Evolutionary conservation across 2,888 invertebrate genomes (phyloP), one percentile per base, ranked within the genome.

Genomic region (Gryllus longicercus): DNA sequence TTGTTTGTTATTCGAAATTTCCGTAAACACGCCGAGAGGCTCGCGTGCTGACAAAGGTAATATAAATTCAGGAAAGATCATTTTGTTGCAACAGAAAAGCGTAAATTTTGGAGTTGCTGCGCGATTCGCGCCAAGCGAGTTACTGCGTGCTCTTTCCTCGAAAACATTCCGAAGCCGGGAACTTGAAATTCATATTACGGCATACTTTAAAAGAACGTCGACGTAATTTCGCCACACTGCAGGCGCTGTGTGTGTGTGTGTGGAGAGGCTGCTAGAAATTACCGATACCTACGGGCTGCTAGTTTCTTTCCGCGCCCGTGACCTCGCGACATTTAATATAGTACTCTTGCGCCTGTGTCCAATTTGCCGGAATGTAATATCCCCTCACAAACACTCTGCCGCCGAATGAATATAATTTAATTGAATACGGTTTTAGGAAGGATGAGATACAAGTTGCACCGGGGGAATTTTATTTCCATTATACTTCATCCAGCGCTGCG

Each of bases 121-220:
- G 63, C n/a, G n/a, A 63, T 63, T 63, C n/a, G n/a, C 63, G 63
- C 16, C 63, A 18, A 18, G 63, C 63, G n/a, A 5, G n/a, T 18
- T 63, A 63, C n/a, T 63, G 5, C n/a, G n/a, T n/a, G 11, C n/a
- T 11, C 11, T 14, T 63, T 63, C n/a, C 63, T 63, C 63, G 14
- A 3, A 14, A 63, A n/a, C 63, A 63, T 63, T 63, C 63, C 63
- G 63, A 14, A 63, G 63, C n/a, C 16, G 8, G n/a, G 16, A 63
- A 63, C 63, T 63, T 63, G 63, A 63, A 63, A 63, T 63, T 63
- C 63, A 63, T 63, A 63, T 63, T 63, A 63, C 63, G 63, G n/a
- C 14, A 63, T 63, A 63, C 63, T 63, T 63, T 63, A n/a, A 14
- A 63, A n/a, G 63, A 63, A 63, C n/a, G 63, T 63, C n/a, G 63